Evolutionary conservation across 1,140 invertebrate species (phyloP), one percentile per base, ranked within the genome.

Genomic region (Potamilus streckersoni): DNA sequence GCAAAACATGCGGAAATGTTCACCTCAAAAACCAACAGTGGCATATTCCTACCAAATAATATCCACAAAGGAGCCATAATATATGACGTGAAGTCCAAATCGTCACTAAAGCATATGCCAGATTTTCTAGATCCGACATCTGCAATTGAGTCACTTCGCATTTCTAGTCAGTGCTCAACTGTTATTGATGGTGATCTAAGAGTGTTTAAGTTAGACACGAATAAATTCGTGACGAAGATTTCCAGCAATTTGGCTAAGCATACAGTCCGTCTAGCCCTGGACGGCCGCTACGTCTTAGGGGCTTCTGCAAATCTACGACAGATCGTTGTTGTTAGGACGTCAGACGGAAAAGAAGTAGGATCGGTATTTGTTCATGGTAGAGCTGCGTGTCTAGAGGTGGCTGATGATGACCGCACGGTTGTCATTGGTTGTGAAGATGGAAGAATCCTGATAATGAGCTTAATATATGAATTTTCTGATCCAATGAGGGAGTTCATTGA

Each of bases 321-420:
- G 6, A 66, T 86, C 12, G 59, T 79, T 19, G 81, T 88, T n/a
- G 73, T 80, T 38, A 78, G 85, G 8, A 74, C 83, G 0, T 20
- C 15, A 14, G 85, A 87, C 73, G 85, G 84, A 16, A 62, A 71
- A 13, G 59, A 78, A 2, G 76, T 82, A 31, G 84, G 80, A 19
- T 78, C 78, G 4, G 23, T 87, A 20, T 80, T 83, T 65, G 77
- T 89, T 12, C 86, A 88, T 76, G 85, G 87, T 2, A 63, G 70
- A 20, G 88, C 82, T 16, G 78, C 79, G 0, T 82, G 81, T 61
- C n/a, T 88, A 5, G 65, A 77, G 16, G 82, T 87, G 8, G 83
- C 74, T n/a, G 77, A 76, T n/a, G 87, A 89, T 68, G 87, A 86
- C n/a, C 76, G 86, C 16, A 88, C 87, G 5, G 76, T 89, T 61